phyloP scores from a whole-genome alignment of 92 coral and sea anemone species.

The Diadumene lineata region DNA sequence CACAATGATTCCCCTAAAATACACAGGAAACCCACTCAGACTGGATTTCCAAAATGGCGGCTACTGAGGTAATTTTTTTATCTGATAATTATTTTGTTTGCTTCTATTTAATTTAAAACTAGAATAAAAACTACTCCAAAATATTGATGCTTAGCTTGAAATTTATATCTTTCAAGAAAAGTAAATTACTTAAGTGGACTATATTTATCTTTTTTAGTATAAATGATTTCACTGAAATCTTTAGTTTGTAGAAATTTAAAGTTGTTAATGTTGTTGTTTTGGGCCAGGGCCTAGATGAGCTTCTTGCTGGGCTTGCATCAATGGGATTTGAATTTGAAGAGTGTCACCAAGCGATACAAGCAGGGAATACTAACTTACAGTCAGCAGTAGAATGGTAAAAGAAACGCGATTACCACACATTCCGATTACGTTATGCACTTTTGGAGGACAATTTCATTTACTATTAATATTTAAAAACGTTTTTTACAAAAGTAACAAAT shows the following conservation, averaged over 20 bases:
- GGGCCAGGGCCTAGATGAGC: conserved; percentile 70
- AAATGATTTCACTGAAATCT: not conserved
- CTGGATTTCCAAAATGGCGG: conserved; percentile 68
- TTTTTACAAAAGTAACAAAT: too few species aligned
- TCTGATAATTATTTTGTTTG: not conserved
- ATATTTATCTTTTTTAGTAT: too few species aligned
- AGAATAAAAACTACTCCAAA: too few species aligned
- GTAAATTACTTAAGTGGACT: too few species aligned
- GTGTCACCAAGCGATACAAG: conserved; percentile 76
- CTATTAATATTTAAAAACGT: too few species aligned
- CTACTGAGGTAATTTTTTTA: conserved; percentile 25
- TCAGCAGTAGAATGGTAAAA: conserved; percentile 93
- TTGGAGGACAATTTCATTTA: too few species aligned
- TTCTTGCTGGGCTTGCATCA: conserved; percentile 82
- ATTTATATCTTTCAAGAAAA: too few species aligned
- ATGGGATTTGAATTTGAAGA: conserved; percentile 94
- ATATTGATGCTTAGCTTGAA: too few species aligned
- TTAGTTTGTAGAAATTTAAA: not conserved
- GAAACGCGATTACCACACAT: too few species aligned
- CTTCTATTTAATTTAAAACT: too few species aligned
- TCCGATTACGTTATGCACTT: too few species aligned
- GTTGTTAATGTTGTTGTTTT: not conserved
- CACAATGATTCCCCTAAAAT: too few species aligned
- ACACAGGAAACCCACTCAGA: conserved; percentile 15
- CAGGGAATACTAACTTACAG: conserved; percentile 81